Evolutionary conservation across 2,797 vertebrate genomes (phyloP).

Genomic region (Anguilla pacifica): DNA sequence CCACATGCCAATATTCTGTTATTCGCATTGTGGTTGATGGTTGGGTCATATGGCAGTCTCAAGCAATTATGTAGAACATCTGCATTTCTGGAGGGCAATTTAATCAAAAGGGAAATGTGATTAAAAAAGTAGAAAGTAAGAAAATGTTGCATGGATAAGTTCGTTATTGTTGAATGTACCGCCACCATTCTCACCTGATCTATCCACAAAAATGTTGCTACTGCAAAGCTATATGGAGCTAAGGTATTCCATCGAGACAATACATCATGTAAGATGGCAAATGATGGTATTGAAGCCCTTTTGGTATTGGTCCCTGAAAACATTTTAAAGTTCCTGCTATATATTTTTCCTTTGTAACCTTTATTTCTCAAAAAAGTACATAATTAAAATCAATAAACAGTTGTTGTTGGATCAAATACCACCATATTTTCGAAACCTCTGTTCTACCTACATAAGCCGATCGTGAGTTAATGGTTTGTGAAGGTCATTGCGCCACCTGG

Average conservation of each 20-base stretch:
- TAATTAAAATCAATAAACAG: too few relatives aligned
- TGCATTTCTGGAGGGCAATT: neutral
- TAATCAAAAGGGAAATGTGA: neutral
- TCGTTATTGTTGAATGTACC: neutral
- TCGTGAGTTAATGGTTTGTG: neutral
- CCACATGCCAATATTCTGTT: neutral
- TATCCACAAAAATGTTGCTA: neutral
- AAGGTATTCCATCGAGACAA: neutral
- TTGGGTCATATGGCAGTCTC: too few relatives aligned
- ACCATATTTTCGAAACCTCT: neutral
- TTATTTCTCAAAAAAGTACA: too few relatives aligned
- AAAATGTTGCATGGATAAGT: neutral
- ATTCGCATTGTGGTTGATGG: neutral
- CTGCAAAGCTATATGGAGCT: neutral
- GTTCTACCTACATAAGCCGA: neutral
- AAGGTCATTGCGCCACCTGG: constrained; percentile 1
- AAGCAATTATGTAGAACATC: too few relatives aligned
- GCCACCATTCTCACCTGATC: neutral
- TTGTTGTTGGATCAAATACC: too few relatives aligned
- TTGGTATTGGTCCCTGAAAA: neutral
- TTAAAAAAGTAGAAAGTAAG: neutral
- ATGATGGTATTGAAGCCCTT: neutral
- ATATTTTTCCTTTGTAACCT: too few relatives aligned
- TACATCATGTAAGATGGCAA: neutral
- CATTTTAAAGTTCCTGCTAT: too few relatives aligned